phyloP scores from a whole-genome alignment of 2,888 invertebrate species.

The Hirtodrosophila alboralis region DNA sequence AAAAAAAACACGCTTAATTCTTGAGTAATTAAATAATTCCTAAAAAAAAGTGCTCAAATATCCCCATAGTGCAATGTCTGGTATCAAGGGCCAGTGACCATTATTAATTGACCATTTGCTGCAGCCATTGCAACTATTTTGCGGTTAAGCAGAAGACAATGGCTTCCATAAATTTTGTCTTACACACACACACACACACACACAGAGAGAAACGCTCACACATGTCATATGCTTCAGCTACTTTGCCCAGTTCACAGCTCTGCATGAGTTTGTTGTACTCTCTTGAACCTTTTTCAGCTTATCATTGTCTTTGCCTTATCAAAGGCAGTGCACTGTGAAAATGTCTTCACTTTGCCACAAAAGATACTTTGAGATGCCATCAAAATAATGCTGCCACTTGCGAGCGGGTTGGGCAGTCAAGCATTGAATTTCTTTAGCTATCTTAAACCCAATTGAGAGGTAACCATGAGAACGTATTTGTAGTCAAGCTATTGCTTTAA shows the following conservation, averaged over 20 bases:
- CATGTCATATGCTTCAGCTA: neutral
- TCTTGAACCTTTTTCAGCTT: constrained; percentile 47
- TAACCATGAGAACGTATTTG: constrained; percentile 3
- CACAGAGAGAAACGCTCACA: no score
- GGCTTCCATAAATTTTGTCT: constrained; percentile 52
- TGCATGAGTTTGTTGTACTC: constrained; percentile 39
- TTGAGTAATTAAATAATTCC: no score
- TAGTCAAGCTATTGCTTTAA: no score
- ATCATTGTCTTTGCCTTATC: constrained; percentile 50
- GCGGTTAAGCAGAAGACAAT: constrained; percentile 66
- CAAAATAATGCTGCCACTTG: constrained; percentile 23
- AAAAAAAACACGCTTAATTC: no score
- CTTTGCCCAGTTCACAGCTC: neutral
- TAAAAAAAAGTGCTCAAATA: no score
- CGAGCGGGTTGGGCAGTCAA: constrained; percentile 12
- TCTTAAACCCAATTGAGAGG: constrained; percentile 13
- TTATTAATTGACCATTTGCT: constrained; percentile 71
- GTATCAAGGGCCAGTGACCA: constrained; percentile 66
- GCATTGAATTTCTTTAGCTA: constrained; percentile 20
- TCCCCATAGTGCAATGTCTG: constrained; percentile 6
- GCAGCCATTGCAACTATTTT: constrained; percentile 66
- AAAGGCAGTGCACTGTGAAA: constrained; percentile 61
- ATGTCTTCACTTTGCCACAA: constrained; percentile 51
- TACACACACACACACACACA: no score
- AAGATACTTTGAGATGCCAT: constrained; percentile 19